Evolutionary conservation across 2,797 vertebrate species (phyloP), one percentile per base, ranked within the genome.

Genomic region (Hippocampus kuda): DNA sequence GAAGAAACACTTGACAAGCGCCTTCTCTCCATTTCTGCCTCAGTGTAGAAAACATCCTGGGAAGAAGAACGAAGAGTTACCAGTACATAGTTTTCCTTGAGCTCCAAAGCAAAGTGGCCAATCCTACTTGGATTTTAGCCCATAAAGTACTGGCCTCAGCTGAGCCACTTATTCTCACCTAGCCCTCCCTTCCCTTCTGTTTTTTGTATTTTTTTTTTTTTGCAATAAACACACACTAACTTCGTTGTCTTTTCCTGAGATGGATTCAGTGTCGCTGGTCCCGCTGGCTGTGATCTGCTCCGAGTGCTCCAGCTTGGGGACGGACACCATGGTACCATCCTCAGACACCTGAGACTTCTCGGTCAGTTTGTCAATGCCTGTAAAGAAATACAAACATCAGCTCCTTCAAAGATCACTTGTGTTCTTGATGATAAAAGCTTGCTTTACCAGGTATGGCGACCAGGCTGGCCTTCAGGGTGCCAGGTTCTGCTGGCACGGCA

Each of bases 261-360:
- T 89, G 46, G 90, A 88, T 73, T 94, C 93, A 0, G 92, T 87
- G 72, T 92, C 89, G 0, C 93, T 93, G 75, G 88, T 86, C 42
- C 91, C 89, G 0, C 81, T 62, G 0, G 73, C 72, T 0, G 69
- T 75, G 57, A 82, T 90, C 72, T 89, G 86, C 53, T 94, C 94
- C 2, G 78, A 80, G 34, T 84, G 70, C 44, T 91, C 91, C 41
- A 53, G 68, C 0, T 93, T 91, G 70, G 93, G 92, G 77, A 99
- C 70, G 0, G 94, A 92, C 62, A 94, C 86, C 93, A 98, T 91
- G 60, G 96, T 98, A 26, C 97, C 97, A 1, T 99, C 97, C 77
- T 99, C 95, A 0, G 96, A 98, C 3, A 99, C 95, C 88, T 98
- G 97, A 0, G 97, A 95, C 86, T 95, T 96, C 85, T 99, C 97